A percentile compares a stretch with the other conserved stretches of the same genome.
phyloP scores from a whole-genome alignment of 2,113 vertebrate genomes.

The Lates calcarifer region DNA sequence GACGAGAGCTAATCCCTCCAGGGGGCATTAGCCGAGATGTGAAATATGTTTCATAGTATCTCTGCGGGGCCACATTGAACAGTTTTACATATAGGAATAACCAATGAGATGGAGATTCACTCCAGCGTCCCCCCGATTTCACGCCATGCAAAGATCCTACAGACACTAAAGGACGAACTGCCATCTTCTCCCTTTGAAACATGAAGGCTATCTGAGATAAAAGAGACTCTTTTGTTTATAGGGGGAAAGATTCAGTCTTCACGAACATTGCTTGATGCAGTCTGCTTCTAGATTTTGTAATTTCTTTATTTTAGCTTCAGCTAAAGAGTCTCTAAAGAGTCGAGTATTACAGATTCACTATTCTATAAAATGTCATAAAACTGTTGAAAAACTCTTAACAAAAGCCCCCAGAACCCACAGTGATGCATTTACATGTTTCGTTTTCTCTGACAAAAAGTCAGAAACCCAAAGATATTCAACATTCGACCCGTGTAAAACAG shows the following conservation, averaged over 20 bases:
- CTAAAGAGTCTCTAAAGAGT: no score
- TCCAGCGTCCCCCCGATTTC: constrained; percentile 76
- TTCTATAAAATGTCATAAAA: no score
- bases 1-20: constrained; percentile 67
- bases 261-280: no score
- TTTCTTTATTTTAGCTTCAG: neutral
- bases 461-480: no score
- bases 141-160: constrained; percentile 62
- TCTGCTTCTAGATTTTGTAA: neutral
- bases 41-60: constrained; percentile 68
- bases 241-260: constrained; percentile 4
- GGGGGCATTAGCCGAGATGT: constrained; percentile 45
- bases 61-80: constrained; percentile 62
- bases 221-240: constrained; percentile 38
- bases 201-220: constrained; percentile 19
- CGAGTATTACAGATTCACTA: no score
- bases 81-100: constrained; percentile 72
- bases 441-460: no score
- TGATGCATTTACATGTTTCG: no score
- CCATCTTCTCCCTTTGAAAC: constrained; percentile 40
- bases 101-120: constrained; percentile 72
- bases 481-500: no score
- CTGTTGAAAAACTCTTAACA: no score
- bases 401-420: neutral
- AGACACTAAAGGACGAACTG: constrained; percentile 39